Conservation (phyloP, 2,113 vertebrate genomes). For the Colius striatus region DNA sequence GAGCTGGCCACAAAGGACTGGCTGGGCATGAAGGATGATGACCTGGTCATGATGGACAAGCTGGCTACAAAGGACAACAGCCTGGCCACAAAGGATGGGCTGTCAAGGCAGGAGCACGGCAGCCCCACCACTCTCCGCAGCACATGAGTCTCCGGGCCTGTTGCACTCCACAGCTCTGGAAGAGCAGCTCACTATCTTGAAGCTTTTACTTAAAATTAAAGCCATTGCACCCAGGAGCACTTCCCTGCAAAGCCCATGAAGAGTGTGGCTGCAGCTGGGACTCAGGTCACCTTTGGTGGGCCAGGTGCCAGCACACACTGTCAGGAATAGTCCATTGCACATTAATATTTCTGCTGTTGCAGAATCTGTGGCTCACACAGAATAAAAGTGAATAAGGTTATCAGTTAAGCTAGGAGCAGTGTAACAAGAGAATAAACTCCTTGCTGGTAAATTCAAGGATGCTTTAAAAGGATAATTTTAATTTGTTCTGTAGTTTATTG, state of each 20-base stretch:
- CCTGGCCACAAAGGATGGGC: not conserved
- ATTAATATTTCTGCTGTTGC: rapidly evolving
- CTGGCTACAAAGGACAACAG: too few relatives aligned
- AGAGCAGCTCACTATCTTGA: not conserved
- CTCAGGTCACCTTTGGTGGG: not conserved
- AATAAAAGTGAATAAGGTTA: not conserved
- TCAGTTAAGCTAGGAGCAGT: not conserved
- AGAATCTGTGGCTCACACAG: not conserved
- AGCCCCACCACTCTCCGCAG: rapidly evolving
- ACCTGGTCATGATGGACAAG: not conserved
- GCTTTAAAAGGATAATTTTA: not conserved
- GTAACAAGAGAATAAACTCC: not conserved
- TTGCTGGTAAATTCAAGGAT: not conserved
- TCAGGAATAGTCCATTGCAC: rapidly evolving
- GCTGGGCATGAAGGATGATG: not conserved
- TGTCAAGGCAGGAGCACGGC: rapidly evolving
- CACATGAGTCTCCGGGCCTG: rapidly evolving
- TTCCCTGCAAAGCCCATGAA: rapidly evolving
- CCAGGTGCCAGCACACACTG: rapidly evolving
- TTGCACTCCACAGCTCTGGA: not conserved
- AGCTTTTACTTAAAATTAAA: not conserved
- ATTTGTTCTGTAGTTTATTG: not conserved
- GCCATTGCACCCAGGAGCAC: not conserved
- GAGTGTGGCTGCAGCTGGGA: not conserved
- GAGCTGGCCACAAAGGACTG: not conserved